Conservation (phyloP, 1,140 invertebrate genomes). For the Bombyx mandarina region DNA sequence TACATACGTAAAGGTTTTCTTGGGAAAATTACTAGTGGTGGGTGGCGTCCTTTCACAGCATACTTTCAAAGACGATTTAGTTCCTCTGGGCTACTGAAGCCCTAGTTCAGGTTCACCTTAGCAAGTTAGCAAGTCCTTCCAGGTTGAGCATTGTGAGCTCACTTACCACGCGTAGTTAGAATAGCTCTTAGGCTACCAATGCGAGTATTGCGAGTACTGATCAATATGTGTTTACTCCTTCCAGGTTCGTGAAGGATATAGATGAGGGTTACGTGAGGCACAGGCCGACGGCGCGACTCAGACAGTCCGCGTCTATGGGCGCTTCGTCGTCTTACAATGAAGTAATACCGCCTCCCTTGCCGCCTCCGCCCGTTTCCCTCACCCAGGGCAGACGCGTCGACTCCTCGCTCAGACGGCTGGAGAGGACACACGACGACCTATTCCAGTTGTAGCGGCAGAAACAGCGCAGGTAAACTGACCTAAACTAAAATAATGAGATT, state of each 20-base stretch:
- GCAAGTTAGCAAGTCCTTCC: too few species aligned
- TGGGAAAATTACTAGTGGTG: too few species aligned
- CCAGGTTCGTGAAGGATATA: constrained; percentile 72
- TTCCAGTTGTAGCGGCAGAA: constrained; percentile 87
- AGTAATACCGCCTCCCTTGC: constrained; percentile 57
- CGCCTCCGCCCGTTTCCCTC: constrained; percentile 78
- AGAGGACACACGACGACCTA: constrained; percentile 88
- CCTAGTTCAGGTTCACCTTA: too few species aligned
- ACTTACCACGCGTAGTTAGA: too few species aligned
- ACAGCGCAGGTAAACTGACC: constrained; percentile 46
- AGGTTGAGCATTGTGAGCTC: too few species aligned
- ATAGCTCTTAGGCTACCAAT: too few species aligned
- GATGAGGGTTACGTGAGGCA: constrained; percentile 70
- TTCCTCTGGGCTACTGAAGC: too few species aligned
- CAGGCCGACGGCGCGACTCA: constrained; percentile 68
- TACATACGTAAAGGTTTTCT: too few species aligned
- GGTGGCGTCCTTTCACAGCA: too few species aligned
- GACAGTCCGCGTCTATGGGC: constrained; percentile 70
- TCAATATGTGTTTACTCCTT: constrained; percentile 14
- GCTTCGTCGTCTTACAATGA: constrained; percentile 59
- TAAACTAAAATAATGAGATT: too few species aligned
- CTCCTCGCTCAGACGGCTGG: constrained; percentile 83
- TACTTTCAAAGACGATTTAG: too few species aligned
- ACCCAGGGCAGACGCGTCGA: constrained; percentile 84
- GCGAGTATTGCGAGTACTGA: too few species aligned